phyloP scores from a whole-genome alignment of 2,113 vertebrate genomes.

The Lophotis ruficrista region DNA sequence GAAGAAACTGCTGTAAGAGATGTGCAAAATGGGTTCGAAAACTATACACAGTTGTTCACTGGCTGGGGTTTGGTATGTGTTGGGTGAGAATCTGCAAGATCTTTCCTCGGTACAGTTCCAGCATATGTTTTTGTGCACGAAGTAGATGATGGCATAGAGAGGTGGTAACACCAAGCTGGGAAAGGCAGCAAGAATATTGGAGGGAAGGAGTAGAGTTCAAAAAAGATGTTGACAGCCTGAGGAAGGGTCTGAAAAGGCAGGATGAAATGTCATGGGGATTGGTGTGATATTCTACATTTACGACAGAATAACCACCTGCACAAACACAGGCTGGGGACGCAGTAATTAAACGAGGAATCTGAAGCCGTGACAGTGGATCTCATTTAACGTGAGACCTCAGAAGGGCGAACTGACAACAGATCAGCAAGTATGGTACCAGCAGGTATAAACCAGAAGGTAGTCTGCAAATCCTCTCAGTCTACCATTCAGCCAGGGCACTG shows the following conservation, averaged over 20 bases:
- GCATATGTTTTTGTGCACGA: background rate
- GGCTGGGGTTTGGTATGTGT: background rate
- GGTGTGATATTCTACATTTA: background rate
- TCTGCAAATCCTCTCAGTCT: background rate
- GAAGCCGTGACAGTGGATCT: background rate
- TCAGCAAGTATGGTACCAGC: rapidly evolving
- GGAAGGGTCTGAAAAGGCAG: background rate
- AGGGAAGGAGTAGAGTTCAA: background rate
- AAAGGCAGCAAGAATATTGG: background rate
- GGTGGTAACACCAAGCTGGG: background rate
- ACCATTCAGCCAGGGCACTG: background rate
- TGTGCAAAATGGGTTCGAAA: background rate
- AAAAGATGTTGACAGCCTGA: background rate
- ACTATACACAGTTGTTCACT: background rate
- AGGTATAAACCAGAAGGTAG: background rate
- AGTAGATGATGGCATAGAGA: background rate
- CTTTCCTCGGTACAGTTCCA: background rate
- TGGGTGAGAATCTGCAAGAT: background rate
- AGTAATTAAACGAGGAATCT: background rate
- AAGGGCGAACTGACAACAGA: background rate
- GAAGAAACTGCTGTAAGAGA: background rate
- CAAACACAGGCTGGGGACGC: background rate
- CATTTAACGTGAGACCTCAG: background rate
- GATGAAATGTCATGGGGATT: background rate
- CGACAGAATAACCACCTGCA: background rate